A percentile compares a stretch with the other conserved stretches of the same genome.
These are phyloP conservation scores for Spilogale gracilis DNA, from an alignment of 2,113 vertebrate genomes.

Conservation along the genomic window DNA sequence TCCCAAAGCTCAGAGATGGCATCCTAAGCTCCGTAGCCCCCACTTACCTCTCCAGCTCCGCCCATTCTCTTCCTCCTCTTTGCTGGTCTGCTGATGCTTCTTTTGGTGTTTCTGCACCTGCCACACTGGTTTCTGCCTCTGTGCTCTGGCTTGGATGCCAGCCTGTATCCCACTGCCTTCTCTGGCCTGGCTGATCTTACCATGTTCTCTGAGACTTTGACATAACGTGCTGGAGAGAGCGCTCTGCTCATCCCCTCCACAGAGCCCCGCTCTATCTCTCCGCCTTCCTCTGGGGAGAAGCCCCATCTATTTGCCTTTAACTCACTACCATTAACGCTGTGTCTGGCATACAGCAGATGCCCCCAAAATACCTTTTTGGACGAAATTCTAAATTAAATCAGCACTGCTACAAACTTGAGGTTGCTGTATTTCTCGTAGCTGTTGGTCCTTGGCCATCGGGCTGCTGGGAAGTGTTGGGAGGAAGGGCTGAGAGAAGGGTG, in stretches of 20 bases:
- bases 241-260: accelerated
- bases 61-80: not conserved
- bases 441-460: not conserved
- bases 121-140: accelerated
- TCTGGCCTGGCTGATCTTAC: not conserved
- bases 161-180: not conserved
- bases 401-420: not conserved
- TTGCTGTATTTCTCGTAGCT: accelerated
- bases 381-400: not conserved
- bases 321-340: not conserved
- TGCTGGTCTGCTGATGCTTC: not conserved
- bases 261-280: not conserved
- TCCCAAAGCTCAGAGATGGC: not conserved
- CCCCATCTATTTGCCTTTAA: not conserved
- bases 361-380: not conserved
- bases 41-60: not conserved
- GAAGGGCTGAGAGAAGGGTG: not conserved
- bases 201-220: not conserved
- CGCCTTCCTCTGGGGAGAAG: not conserved
- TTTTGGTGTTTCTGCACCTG: accelerated
- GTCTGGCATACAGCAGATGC: not conserved
- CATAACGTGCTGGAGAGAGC: accelerated
- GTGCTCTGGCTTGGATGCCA: not conserved
- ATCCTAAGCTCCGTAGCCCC: not conserved
- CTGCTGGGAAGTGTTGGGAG: not conserved